Base-by-base conservation (phyloP, 2,113 vertebrate species). In the Gadus chalcogrammus region DNA sequence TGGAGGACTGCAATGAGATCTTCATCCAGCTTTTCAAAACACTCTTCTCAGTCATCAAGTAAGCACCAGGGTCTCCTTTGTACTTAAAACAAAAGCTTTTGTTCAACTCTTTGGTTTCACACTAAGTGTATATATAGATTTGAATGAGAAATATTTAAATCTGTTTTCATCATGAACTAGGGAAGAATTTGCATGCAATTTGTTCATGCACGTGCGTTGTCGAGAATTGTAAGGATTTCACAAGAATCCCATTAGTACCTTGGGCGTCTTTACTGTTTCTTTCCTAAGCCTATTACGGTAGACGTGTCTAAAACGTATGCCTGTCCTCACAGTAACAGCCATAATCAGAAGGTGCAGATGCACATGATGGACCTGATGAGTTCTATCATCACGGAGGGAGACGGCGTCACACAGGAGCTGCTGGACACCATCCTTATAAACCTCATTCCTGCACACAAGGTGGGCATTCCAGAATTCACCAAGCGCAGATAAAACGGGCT, bases 291-390 rank as follows among this genome's bases (percentile, higher is more conserved):
- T 35, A 7, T 35, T 7, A 62, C 13, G 24, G 12, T 24, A 2
- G 4, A 1, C 61, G 15, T 1, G 2, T 15, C 66, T 3, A 59
- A 55, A 28, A 13, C 11, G 60, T 2, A 27, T 0, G n/a, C 8
- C 73, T 18, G 9, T 75, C 64, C 11, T 17, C 17, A 15, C 83
- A 99, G 97, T 90, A 99, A 99, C 93, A 99, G 95, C 90, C 97
- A 99, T 92, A 99, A 99, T 87, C 97, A 98, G 93, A 99, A 99
- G 83, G 97, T 99, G 84, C 97, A 99, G 86, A 95, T 99, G 96
- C 97, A 99, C 88, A 99, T 99, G 97, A 88, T 99, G 91, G 97
- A 99, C 85, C 93, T 99, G 93, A 99, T 99, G 97, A 99, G 97
- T 92, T 99, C 97, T 89, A 99, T 99, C 92, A 99, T 99, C 91